Evolutionary conservation across 2,888 invertebrate genomes (phyloP).

Genomic region (Glaucopsyche alexis): DNA sequence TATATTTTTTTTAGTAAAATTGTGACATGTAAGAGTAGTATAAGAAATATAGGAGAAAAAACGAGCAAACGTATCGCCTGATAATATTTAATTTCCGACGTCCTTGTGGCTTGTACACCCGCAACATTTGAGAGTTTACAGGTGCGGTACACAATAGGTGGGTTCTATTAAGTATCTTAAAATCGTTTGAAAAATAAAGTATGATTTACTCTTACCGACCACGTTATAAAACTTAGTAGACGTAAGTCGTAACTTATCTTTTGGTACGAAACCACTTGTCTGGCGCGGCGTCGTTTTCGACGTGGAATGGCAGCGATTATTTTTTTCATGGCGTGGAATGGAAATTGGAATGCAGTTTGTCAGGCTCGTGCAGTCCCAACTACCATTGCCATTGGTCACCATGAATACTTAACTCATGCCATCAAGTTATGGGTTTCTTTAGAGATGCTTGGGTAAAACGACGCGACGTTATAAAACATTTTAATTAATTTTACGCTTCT

Average conservation of each 20-base stretch:
- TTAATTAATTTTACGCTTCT: no score
- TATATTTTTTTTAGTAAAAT: no score
- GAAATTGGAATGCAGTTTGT: conserved; percentile 28
- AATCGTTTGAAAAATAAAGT: no score
- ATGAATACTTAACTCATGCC: conserved; percentile 17
- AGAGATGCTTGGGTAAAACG: not conserved
- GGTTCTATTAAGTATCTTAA: no score
- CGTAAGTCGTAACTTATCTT: not conserved
- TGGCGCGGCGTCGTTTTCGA: not conserved
- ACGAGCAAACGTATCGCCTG: no score
- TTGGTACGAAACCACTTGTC: not conserved
- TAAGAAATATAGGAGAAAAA: no score
- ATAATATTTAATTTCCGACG: no score
- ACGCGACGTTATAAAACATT: not conserved
- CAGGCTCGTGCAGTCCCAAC: conserved; percentile 9
- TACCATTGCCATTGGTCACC: conserved; percentile 1
- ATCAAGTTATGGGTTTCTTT: not conserved
- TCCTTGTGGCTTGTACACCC: no score
- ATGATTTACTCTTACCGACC: not conserved
- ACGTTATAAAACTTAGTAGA: not conserved
- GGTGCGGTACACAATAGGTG: no score
- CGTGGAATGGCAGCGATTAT: not conserved
- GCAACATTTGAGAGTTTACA: no score
- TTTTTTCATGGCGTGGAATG: conserved; percentile 19
- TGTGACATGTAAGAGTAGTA: no score